Conservation (phyloP, 2,113 vertebrate genomes). For the Ophthalmolycus amberensis region DNA sequence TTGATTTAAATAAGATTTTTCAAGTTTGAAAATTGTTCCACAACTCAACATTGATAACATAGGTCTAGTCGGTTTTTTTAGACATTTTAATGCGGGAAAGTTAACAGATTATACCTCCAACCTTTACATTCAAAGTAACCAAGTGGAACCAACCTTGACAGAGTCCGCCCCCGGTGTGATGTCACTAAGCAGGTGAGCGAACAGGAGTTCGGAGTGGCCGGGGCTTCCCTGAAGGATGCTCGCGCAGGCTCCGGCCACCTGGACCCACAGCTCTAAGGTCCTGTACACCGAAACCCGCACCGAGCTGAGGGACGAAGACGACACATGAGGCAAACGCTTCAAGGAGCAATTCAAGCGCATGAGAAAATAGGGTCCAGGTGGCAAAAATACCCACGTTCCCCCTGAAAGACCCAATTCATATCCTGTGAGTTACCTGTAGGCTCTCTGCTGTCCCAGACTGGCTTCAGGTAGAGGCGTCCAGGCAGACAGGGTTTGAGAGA, state of each 20-base stretch:
- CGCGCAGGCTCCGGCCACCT: conserved; percentile 84
- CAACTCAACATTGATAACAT: too few relatives aligned
- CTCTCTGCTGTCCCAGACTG: conserved; percentile 87
- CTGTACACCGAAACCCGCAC: conserved; percentile 86
- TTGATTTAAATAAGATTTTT: too few relatives aligned
- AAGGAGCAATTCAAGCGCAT: too few relatives aligned
- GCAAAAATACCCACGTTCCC: not conserved
- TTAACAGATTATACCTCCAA: not conserved
- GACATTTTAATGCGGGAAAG: not conserved
- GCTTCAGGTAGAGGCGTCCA: conserved; percentile 83
- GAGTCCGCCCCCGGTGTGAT: conserved; percentile 85
- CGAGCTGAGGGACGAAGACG: conserved; percentile 57
- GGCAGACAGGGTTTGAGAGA: conserved; percentile 87
- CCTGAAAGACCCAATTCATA: not conserved
- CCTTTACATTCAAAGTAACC: not conserved
- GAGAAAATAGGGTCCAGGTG: too few relatives aligned
- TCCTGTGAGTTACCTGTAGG: conserved; percentile 85
- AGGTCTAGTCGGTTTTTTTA: too few relatives aligned
- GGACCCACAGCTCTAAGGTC: conserved; percentile 88
- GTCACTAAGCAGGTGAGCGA: conserved; percentile 85
- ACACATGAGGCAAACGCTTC: not conserved
- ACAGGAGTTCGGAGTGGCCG: conserved; percentile 84
- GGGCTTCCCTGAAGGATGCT: conserved; percentile 87
- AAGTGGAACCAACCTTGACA: conserved; percentile 81
- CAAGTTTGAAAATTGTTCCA: too few relatives aligned